A percentile compares a stretch with the other conserved stretches of the same genome.
Conservation (phyloP, 2,113 vertebrate genomes). For the Ciconia stormi region DNA sequence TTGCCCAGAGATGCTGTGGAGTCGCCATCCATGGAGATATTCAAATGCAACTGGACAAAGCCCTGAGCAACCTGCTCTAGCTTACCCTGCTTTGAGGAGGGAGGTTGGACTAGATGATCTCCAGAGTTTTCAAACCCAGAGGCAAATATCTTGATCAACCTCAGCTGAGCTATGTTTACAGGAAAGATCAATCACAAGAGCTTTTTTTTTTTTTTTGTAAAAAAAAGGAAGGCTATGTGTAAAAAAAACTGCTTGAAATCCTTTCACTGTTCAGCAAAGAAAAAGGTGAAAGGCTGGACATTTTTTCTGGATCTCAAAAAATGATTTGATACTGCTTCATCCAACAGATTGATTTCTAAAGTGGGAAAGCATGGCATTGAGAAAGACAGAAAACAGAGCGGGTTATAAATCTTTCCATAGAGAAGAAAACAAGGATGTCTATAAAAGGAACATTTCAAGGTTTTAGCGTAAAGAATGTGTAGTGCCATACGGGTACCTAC, state of each 20-base stretch:
- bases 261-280: background rate
- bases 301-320: conserved; percentile 49
- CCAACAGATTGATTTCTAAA: conserved; percentile 61
- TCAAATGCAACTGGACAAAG: background rate
- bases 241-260: background rate
- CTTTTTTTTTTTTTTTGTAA: background rate
- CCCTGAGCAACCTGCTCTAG: background rate
- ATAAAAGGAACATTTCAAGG: conserved; percentile 56
- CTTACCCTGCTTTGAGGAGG: background rate
- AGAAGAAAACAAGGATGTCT: conserved; percentile 53
- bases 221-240: background rate
- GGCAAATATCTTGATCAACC: background rate
- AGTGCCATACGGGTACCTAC: background rate
- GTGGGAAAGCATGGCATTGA: conserved; percentile 54
- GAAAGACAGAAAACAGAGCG: conserved; percentile 45
- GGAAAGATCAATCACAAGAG: background rate
- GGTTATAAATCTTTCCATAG: conserved; percentile 49
- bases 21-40: background rate
- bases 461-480: background rate
- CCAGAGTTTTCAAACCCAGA: background rate
- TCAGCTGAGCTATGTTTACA: background rate
- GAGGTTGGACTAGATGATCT: background rate
- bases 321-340: conserved; percentile 42
- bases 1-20: background rate
- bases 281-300: background rate